Evolutionary conservation across 2,888 invertebrate species (phyloP), one percentile per base, ranked within the genome.

Genomic region (Sussaba pulchella): DNA sequence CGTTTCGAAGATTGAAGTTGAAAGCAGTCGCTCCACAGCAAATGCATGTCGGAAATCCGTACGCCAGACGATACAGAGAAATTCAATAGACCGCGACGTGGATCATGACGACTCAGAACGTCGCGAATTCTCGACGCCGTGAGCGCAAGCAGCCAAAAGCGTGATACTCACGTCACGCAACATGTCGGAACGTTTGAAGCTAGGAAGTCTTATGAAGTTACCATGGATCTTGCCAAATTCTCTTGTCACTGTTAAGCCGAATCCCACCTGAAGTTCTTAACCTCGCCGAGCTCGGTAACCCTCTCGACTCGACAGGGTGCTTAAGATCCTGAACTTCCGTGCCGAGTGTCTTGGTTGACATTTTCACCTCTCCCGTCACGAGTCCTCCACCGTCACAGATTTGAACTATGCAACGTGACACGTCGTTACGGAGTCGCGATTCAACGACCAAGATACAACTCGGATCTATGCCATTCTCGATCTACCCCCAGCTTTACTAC

Each of bases 241-340:
- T 59, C 59, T 26, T 17, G 14, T 52, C 17, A 47, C n/a, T 41
- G 43, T 10, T 41, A 43, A 52, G 17, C 63, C 12, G 50, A 57
- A 59, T 1, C 66, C 39, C 14, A 21, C 10, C 54, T 39, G 10
- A 5, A 57, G 14, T 70, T 71, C 63, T 63, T 39, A n/a, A 26
- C 36, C 24, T 43, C n/a, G 31, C 8, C 8, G 57, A 14, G 57
- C 31, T 57, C 57, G 54, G 14, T 54, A 54, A 31, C 54, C 9
- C 54, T 54, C 54, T 31, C 31, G 31, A 57, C 17, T 54, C 57
- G 12, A 64, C 54, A 41, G 39, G 57, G 57, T 57, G 17, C 59
- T 74, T 52, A 69, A 69, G 69, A 66, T 19, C 19, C 17, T 24
- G 52, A 77, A 71, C 71, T 77, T 77, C n/a, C 9, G 5, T 47